Evolutionary conservation across 64 coral and sea anemone species (phyloP), one percentile per base, ranked within the genome.

Genomic region (Catalaphyllia jardinei): DNA sequence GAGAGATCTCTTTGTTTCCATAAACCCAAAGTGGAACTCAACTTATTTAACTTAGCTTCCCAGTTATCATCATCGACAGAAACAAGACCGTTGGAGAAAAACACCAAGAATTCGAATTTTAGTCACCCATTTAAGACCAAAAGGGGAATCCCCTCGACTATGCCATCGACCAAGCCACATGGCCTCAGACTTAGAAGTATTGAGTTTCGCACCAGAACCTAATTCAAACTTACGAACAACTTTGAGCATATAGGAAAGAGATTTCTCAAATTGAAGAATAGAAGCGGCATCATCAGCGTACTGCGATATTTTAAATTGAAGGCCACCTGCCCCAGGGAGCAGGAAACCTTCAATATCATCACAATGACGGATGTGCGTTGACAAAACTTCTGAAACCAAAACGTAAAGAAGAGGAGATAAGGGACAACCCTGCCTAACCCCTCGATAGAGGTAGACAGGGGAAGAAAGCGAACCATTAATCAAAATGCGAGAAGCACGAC

Each of bases 351-450:
- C 10, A 2, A 86, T 86, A 0, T 10, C 22, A 0, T 28, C 1
- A 6, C 16, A 77, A 0, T 51, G 67, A 28, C 88, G 22, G 2
- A 92, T 77, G 0, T 74, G 55, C 12, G 55, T 86, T 0, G 72
- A 73, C 0, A 72, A 27, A 13, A 77, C 72, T 7, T 92, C 90
- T 0, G 72, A 74, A 0, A 79, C 46, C 13, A 86, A 30, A 1
- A 92, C 90, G 67, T 61, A 86, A 1, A 92, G 33, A 4, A 92
- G 11, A 20, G 90, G 80, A 1, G 73, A 92, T 1, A 92, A 59
- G 0, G 82, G 90, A 19, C 60, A 92, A 5, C 74, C 90, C 28
- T 67, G 87, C 1, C 87, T 20, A 25, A 89, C 54, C 0, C 74
- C 87, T 13, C 52, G 74, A 49, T 54, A n/a, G 12, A 83, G 69